Evolutionary conservation across 1,140 invertebrate genomes (phyloP), one percentile per base, ranked within the genome.

Genomic region (Anthonomus grandis): DNA sequence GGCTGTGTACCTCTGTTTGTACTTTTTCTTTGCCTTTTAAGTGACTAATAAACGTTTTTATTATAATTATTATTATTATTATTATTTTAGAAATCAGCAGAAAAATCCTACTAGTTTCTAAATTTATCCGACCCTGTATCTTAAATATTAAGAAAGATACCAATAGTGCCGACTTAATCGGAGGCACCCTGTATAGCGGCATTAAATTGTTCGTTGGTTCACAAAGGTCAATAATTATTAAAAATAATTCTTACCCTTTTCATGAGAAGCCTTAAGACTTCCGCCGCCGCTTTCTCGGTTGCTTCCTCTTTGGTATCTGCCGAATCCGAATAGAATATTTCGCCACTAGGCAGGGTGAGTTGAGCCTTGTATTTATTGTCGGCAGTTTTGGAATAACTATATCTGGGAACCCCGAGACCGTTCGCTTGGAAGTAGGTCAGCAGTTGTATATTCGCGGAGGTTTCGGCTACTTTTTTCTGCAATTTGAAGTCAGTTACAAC

Each of bases 231-330:
- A n/a, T n/a, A n/a, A n/a, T n/a, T n/a, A 9, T 24, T 41, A 36
- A 39, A 37, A 55, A 25, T 22, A 8, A 17, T 22, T 24, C 37
- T 57, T 51, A 63, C 60, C 22, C 50, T 60, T 49, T 60, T 54
- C 19, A 59, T 46, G 9, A 69, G 48, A 27, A 60, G 55, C 8
- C 59, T 5, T 21, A 72, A 73, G 4, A 72, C 72, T 48, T 70
- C 69, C 38, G 70, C 66, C 0, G 78, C 76, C 3, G 68, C 76
- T 54, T 58, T 75, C 58, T 78, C 77, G 23, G 71, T 68, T 6
- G 78, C 78, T 48, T 73, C 62, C 44, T 68, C 67, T n/a, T 69
- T 67, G 34, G 59, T 69, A 2, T 39, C 4, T 23, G 66, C 70
- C 13, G 69, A 64, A 27, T 74, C 66, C n/a, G 77, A 70, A 0